Percentiles rank a stretch among this genome's conserved stretches.
phyloP scores from a whole-genome alignment of 64 coral and sea anemone species.

The Actinia equina region DNA sequence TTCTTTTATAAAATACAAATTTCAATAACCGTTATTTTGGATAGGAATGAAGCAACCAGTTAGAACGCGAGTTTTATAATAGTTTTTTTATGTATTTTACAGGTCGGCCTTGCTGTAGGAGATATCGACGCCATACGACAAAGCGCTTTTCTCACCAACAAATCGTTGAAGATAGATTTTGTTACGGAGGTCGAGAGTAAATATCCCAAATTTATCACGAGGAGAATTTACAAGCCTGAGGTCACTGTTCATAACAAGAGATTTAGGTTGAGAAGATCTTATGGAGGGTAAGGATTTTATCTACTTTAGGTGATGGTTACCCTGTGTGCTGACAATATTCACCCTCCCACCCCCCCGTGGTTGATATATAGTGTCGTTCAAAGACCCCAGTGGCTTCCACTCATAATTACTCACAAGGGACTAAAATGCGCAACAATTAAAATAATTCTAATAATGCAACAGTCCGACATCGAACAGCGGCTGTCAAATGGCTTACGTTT shows the following conservation, averaged over 20 bases:
- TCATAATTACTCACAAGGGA: too few species aligned
- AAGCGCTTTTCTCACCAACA: conserved; percentile 48
- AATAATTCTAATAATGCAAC: too few species aligned
- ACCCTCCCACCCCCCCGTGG: neutral
- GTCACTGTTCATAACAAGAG: neutral
- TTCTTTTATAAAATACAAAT: too few species aligned
- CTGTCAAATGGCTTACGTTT: too few species aligned
- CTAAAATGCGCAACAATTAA: too few species aligned
- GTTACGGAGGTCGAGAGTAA: conserved; percentile 48
- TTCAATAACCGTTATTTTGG: too few species aligned
- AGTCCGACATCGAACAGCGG: too few species aligned
- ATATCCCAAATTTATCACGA: conserved; percentile 37
- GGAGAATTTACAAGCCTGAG: conserved; percentile 8
- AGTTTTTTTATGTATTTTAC: neutral
- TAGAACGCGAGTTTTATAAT: too few species aligned
- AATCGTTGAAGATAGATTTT: conserved; percentile 39
- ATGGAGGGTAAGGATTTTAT: conserved; percentile 17
- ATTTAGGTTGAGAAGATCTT: neutral
- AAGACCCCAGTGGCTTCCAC: too few species aligned
- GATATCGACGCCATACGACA: conserved; percentile 56
- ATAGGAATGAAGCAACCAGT: too few species aligned
- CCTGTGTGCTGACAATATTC: neutral
- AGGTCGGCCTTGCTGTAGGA: conserved; percentile 60
- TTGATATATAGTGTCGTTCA: too few species aligned
- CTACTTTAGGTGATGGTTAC: neutral